Evolutionary conservation across 2,888 invertebrate genomes (phyloP).

Genomic region (Apamea sordens): DNA sequence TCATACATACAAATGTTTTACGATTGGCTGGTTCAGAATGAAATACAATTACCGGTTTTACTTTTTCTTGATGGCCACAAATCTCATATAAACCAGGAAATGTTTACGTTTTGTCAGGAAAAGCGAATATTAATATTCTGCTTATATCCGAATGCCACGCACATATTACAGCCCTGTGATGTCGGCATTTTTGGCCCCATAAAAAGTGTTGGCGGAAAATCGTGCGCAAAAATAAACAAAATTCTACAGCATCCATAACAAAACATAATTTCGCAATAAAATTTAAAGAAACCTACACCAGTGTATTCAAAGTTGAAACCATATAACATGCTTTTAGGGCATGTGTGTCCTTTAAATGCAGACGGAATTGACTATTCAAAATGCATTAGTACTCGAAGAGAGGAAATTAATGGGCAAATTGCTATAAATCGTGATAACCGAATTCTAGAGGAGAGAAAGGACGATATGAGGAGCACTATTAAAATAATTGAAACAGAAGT

Average conservation of each 20-base stretch:
- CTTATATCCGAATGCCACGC: constrained; percentile 45
- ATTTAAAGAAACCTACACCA: constrained; percentile 23
- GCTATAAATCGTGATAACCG: constrained; percentile 2
- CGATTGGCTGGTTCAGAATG: constrained; percentile 32
- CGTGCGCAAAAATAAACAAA: constrained; percentile 24
- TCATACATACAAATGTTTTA: constrained; percentile 33
- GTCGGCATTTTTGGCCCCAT: no score
- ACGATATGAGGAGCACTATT: constrained; percentile 30
- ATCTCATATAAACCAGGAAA: constrained; percentile 34
- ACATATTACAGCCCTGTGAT: constrained; percentile 11
- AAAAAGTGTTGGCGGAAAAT: background rate
- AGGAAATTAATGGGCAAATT: constrained; percentile 29
- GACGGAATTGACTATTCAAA: constrained; percentile 39
- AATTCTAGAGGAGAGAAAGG: constrained; percentile 24
- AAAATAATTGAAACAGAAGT: constrained; percentile 32
- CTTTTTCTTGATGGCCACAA: constrained; percentile 49
- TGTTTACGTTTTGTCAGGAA: constrained; percentile 41
- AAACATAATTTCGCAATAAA: constrained; percentile 34
- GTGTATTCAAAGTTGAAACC: constrained; percentile 13
- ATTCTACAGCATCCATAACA: constrained; percentile 15
- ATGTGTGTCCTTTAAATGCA: constrained; percentile 36
- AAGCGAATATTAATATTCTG: constrained; percentile 29
- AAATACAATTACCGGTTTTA: constrained; percentile 24
- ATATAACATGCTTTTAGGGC: constrained; percentile 32
- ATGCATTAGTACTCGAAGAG: constrained; percentile 34